These are phyloP conservation scores for Oppia nitens DNA, from an alignment of 1,140 invertebrate species.

Conservation along the genomic window DNA sequence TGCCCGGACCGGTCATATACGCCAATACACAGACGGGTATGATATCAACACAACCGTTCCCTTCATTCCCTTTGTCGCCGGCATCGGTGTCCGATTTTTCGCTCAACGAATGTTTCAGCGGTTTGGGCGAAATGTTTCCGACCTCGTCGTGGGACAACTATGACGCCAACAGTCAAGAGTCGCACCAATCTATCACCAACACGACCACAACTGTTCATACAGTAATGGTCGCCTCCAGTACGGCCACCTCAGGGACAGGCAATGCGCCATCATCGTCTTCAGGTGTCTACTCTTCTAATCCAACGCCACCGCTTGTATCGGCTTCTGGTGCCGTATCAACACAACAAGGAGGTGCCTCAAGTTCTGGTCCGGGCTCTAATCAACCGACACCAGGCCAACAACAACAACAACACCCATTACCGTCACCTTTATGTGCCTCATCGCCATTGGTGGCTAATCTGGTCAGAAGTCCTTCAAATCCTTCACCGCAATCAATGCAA, in stretches of 20 bases:
- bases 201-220: neutral
- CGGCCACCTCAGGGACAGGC: neutral
- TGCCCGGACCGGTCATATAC: neutral
- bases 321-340: neutral
- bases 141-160: neutral
- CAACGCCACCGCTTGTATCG: neutral
- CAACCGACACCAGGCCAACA: neutral
- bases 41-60: neutral
- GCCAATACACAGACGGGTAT: neutral
- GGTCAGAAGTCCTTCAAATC: neutral
- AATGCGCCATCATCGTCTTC: neutral
- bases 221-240: neutral
- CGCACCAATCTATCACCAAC: neutral
- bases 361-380: neutral
- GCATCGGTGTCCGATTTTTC: neutral
- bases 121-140: conserved; percentile 8
- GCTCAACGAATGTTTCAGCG: conserved; percentile 8
- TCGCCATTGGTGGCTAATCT: neutral
- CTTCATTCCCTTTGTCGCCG: neutral
- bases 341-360: neutral
- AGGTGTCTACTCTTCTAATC: neutral
- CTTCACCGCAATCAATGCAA: neutral
- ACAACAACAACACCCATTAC: no score
- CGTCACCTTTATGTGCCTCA: neutral
- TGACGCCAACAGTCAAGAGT: neutral